Evolutionary conservation across 2,888 invertebrate species (phyloP).

Genomic region (Cloeon dipterum): DNA sequence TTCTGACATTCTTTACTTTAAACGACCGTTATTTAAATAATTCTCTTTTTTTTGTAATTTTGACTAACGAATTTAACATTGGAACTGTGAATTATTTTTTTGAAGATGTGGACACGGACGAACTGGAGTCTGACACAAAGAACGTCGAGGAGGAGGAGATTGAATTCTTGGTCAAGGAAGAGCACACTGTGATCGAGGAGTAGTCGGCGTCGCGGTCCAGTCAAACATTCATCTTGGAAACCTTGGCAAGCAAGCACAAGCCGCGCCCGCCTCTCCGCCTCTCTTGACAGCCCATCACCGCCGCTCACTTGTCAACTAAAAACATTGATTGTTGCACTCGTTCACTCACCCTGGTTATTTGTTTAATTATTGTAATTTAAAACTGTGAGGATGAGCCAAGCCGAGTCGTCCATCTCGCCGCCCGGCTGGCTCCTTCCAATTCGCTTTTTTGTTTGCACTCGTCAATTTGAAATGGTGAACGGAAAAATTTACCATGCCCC

Average conservation of each 20-base stretch:
- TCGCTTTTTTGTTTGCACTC: too few species aligned
- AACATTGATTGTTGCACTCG: neutral
- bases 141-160: constrained; percentile 87
- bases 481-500: constrained; percentile 18
- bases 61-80: neutral
- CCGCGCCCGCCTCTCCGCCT: neutral
- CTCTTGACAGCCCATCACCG: neutral
- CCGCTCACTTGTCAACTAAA: neutral
- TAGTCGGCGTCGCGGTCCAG: constrained; percentile 5
- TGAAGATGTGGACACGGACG: constrained; percentile 84
- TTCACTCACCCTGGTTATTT: neutral
- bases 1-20: neutral
- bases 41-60: neutral
- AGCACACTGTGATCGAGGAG: constrained; percentile 58
- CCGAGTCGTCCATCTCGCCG: too few species aligned
- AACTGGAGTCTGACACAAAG: constrained; percentile 57
- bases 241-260: constrained; percentile 5
- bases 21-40: neutral
- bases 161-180: constrained; percentile 96
- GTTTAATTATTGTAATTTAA: too few species aligned
- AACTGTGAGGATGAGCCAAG: too few species aligned
- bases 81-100: too few species aligned
- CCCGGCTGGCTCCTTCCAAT: too few species aligned
- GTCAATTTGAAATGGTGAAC: constrained; percentile 6
- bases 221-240: constrained; percentile 6